These are phyloP conservation scores for Clarias fuscus DNA, from an alignment of 2,797 vertebrate species.

Conservation along the genomic window DNA sequence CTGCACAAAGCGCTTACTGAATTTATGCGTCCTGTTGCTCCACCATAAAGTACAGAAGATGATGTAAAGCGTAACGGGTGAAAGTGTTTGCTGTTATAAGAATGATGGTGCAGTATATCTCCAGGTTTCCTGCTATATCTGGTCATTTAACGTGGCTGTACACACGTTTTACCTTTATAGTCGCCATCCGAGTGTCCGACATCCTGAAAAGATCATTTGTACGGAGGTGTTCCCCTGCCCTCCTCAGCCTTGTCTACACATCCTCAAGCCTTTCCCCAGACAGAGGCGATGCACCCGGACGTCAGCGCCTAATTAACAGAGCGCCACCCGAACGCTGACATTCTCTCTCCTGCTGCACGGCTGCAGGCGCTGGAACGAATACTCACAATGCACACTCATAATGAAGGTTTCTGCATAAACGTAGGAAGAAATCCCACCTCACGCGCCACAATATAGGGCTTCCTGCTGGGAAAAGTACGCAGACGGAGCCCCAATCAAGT, in stretches of 20 bases:
- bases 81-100: not conserved
- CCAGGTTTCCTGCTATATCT: not conserved
- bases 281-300: slow-evolving; percentile 17
- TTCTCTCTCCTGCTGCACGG: slow-evolving; percentile 32
- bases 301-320: slow-evolving; percentile 45
- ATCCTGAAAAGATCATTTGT: not conserved
- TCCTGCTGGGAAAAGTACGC: not conserved
- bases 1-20: too few relatives aligned
- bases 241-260: not conserved
- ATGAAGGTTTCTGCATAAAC: not conserved
- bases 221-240: not conserved
- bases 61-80: not conserved
- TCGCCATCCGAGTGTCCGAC: not conserved
- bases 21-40: too few relatives aligned
- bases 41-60: too few relatives aligned
- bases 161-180: not conserved
- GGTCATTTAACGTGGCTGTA: not conserved
- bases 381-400: not conserved
- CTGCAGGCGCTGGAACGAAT: slow-evolving; percentile 14
- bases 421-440: not conserved
- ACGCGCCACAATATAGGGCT: not conserved
- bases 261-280: not conserved
- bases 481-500: not conserved
- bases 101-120: not conserved
- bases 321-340: slow-evolving; percentile 41